phyloP scores from a whole-genome alignment of 1,140 invertebrate genomes.

The Rhopalosiphum padi region DNA sequence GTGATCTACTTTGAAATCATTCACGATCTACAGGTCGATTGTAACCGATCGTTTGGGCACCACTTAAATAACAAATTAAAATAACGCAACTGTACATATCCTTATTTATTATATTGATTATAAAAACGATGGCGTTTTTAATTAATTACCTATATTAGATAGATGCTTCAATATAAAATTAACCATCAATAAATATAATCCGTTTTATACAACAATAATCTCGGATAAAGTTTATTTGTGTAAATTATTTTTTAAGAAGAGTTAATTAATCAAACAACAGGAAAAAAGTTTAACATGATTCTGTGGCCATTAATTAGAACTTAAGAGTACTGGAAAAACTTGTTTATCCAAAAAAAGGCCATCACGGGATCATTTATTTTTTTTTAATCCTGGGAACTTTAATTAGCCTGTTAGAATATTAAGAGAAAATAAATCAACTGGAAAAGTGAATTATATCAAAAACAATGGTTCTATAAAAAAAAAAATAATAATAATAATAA shows the following conservation, averaged over 20 bases:
- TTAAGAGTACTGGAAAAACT: slow-evolving; percentile 18
- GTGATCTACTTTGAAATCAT: not conserved
- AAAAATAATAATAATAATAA: not conserved
- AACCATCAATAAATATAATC: not conserved
- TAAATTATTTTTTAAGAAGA: slow-evolving; percentile 17
- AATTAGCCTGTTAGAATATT: slow-evolving; percentile 17
- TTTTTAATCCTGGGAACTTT: slow-evolving; percentile 21
- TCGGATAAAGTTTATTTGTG: not conserved
- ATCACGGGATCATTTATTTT: not conserved
- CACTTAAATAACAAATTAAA: not conserved
- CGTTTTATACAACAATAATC: not conserved
- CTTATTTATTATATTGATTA: not conserved
- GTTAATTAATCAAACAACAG: slow-evolving; percentile 42
- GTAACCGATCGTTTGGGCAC: not conserved
- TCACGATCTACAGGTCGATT: not conserved
- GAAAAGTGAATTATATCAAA: not conserved
- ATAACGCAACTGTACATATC: not conserved
- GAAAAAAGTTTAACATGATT: slow-evolving; percentile 16
- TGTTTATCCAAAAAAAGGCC: slow-evolving; percentile 14
- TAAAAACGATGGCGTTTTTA: not conserved
- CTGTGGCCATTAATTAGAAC: slow-evolving; percentile 38
- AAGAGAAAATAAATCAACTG: slow-evolving; percentile 10
- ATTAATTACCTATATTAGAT: not conserved
- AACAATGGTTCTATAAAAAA: not conserved
- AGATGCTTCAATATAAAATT: not conserved